Evolutionary conservation across 2,113 vertebrate species (phyloP).

Genomic region (Crypturellus undulatus): DNA sequence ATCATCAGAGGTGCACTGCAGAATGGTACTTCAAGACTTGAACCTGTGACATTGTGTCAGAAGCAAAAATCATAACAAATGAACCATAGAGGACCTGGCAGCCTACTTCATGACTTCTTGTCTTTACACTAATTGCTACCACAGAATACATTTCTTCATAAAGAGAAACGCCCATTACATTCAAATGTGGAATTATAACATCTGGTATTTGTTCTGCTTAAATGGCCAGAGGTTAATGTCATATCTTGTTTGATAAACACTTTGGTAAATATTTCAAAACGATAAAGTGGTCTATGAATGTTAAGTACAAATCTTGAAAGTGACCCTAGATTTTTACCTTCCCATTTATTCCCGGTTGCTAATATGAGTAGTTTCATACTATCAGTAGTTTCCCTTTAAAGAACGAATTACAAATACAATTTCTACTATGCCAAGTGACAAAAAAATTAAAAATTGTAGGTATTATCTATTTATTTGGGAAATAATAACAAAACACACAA

Average conservation of each 20-base stretch:
- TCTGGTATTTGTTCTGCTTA: neutral
- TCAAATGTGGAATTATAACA: neutral
- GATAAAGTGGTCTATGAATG: neutral
- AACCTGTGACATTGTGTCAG: constrained; percentile 35
- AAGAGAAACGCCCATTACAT: neutral
- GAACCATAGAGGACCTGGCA: constrained; percentile 26
- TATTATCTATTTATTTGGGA: neutral
- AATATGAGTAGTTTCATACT: neutral
- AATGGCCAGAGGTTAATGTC: neutral
- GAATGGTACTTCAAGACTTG: constrained; percentile 6
- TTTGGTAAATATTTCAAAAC: constrained; percentile 8
- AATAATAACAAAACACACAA: neutral
- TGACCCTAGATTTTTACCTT: neutral
- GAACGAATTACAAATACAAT: neutral
- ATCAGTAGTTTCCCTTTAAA: neutral
- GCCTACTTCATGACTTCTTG: constrained; percentile 8
- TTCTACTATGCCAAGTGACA: neutral
- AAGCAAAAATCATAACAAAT: constrained; percentile 40
- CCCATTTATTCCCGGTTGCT: neutral
- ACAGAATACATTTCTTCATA: constrained; percentile 8
- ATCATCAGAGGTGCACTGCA: neutral
- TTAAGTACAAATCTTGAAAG: neutral
- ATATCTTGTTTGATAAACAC: constrained; percentile 6
- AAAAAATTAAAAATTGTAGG: neutral
- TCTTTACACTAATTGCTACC: constrained; percentile 33